Base-by-base conservation (phyloP, 2,888 invertebrate genomes). In the Agrochola circellaris region DNA sequence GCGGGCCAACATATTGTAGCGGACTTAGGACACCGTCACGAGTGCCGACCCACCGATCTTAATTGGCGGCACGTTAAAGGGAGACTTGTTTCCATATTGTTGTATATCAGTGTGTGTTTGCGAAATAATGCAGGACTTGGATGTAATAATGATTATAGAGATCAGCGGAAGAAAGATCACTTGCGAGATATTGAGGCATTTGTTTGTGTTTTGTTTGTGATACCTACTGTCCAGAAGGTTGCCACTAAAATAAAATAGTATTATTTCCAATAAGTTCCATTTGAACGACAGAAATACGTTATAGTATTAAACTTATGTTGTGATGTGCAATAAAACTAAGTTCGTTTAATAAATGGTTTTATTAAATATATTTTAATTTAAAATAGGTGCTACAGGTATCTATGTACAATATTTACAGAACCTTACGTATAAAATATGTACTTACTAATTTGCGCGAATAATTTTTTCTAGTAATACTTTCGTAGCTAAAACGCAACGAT, bases 401-500 rank as follows among this genome's bases (percentile, higher is more conserved):
- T 66, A 45, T 60, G n/a, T 56, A 66, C 81, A 69, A 34, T 48
- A 60, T 81, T 70, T 67, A 80, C 75, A 67, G 20, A 26, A 56
- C 20, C 30, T 34, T 38, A 3, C 38, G 38, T 61, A 13, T 20
- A 23, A 8, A 58, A 48, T 17, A 75, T 45, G 34, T 64, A 38
- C 45, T 20, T 1, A n/a, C n/a, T n/a, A 62, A 56, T 51, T 38
- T 42, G 15, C 17, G 56, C 45, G 15, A 26, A 60, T 15, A 15
- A 6, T 51, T 60, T 0, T 79, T 60, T 68, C 7, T 54, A 61
- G 7, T 54, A 74, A 69, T 34, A 62, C 17, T 68, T 38, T 64
- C 54, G 67, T n/a, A 56, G 77, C 82, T 82, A 68, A 60, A 82
- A 82, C 77, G 45, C 71, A 68, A 82, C 71, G 51, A 68, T 56